Percentiles rank a stretch among this genome's conserved stretches.
phyloP scores from a whole-genome alignment of 2,888 invertebrate genomes.

The Philopedon plagiatum region DNA sequence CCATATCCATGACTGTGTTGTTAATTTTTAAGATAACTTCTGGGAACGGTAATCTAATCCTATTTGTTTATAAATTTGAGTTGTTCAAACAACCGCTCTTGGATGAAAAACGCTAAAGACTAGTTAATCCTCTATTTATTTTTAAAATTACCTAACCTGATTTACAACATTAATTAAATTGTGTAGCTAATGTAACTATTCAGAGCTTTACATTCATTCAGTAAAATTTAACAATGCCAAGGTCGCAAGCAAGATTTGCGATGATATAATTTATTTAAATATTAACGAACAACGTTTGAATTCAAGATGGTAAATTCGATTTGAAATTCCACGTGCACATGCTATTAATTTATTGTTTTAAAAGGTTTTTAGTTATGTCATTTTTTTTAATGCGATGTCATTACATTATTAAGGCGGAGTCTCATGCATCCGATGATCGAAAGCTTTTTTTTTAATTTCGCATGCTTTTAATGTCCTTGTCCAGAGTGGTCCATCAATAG shows the following conservation, averaged over 20 bases:
- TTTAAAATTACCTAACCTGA: background rate
- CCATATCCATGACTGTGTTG: background rate
- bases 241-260: background rate
- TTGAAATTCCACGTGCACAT: background rate
- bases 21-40: background rate
- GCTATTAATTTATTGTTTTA: background rate
- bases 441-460: no score
- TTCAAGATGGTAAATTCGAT: background rate
- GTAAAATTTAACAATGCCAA: conserved; percentile 28
- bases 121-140: background rate
- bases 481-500: no score
- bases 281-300: conserved; percentile 9
- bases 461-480: no score
- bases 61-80: conserved; percentile 1
- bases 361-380: background rate
- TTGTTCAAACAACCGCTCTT: background rate
- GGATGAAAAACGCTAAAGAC: background rate
- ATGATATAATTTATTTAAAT: conserved; percentile 8
- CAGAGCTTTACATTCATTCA: no score
- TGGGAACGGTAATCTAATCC: background rate
- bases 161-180: conserved; percentile 11
- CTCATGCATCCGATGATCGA: no score
- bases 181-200: conserved; percentile 1
- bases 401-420: no score
- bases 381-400: no score